A percentile compares a stretch with the other conserved stretches of the same genome.
Conservation (phyloP, 1,140 invertebrate species). For the Diabrotica undecimpunctata region DNA sequence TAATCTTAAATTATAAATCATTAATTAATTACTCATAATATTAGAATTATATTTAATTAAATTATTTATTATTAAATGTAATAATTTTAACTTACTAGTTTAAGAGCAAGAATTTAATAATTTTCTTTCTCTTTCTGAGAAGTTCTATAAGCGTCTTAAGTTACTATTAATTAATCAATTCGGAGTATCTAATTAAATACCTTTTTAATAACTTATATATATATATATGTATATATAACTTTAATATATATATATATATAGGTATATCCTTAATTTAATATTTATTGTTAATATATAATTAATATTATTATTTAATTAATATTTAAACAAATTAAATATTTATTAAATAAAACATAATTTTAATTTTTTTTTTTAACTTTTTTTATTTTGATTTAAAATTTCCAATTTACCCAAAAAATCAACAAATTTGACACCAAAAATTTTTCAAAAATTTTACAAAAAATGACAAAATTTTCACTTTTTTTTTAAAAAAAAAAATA, state of each 20-base stretch:
- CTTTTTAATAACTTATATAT: no score
- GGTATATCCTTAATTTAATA: not conserved
- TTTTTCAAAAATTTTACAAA: not conserved
- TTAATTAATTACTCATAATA: constrained; percentile 14
- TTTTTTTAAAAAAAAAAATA: constrained; percentile 45
- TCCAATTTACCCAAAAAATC: not conserved
- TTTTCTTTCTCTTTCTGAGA: no score
- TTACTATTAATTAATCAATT: no score
- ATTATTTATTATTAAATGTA: not conserved
- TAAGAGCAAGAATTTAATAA: not conserved
- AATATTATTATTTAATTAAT: not conserved
- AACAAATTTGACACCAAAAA: not conserved
- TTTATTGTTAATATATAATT: not conserved
- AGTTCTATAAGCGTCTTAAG: no score
- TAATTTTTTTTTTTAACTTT: not conserved
- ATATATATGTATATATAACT: constrained; percentile 2
- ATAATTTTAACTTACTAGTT: not conserved
- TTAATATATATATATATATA: constrained; percentile 28
- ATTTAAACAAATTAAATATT: constrained; percentile 37
- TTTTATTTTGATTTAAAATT: not conserved
- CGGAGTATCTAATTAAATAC: no score
- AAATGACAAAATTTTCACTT: constrained; percentile 13
- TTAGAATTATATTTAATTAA: constrained; percentile 12
- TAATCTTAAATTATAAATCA: no score
- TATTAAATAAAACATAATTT: constrained; percentile 15